Base-by-base conservation (phyloP, 1,140 invertebrate genomes). In the Agrypnia vestita region DNA sequence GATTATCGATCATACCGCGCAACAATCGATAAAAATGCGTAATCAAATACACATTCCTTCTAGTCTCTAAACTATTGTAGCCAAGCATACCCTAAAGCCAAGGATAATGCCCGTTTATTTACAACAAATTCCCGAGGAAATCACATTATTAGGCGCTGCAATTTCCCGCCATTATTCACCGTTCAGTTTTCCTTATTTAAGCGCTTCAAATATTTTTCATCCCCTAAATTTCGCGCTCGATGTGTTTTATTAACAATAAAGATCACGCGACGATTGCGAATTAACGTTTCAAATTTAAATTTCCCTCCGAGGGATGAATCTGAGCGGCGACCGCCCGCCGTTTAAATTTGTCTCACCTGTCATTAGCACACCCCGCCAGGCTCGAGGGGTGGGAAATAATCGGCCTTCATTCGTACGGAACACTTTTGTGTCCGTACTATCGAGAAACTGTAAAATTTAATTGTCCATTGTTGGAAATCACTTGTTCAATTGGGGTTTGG, bases 301-400 rank as follows among this genome's bases (percentile, higher is more conserved):
- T 64, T 15, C 49, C 1, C 49, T 51, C 11, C 49, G 0, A 12
- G 49, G 49, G 49, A 4, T 15, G 49, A 3, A 15, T 51, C 19
- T 10, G 11, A 64, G 35, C 35, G 11, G 11, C 13, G 10, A n/a
- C 19, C n/a, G 12, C 46, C 15, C 64, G 9, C 11, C 9, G 17
- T 49, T 69, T 69, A 47, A 69, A 49, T 69, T 69, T 69, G 64
- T 47, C 64, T 69, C 64, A 69, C 64, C 44, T 69, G 64, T 69
- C 64, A 69, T 46, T 49, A 49, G 11, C 64, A 69, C 35, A 44
- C n/a, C 4, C 43, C n/a, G 64, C 17, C 17, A 46, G 12, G 64
- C n/a, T 69, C 46, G 35, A 8, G 6, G 64, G 6, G 21, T 67
- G 35, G n/a, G 15, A 46, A 69, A 46, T 46, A 67, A 67, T 69